phyloP scores from a whole-genome alignment of 2,797 vertebrate genomes.

The Parambassis ranga region DNA sequence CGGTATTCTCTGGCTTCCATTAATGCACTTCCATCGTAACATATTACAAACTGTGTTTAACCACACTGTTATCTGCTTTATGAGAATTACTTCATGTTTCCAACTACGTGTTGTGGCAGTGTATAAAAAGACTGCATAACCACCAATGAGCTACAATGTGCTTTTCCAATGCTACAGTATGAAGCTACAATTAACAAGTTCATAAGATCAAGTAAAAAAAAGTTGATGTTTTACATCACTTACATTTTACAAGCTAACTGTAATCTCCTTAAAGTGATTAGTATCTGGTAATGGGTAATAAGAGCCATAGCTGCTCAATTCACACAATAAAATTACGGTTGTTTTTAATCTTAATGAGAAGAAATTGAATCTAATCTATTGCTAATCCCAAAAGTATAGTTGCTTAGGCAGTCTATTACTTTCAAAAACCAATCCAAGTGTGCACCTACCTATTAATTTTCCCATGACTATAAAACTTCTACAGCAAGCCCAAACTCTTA shows the following conservation, averaged over 20 bases:
- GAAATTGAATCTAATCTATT: constrained; percentile 53
- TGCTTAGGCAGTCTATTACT: constrained; percentile 43
- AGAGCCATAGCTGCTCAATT: constrained; percentile 39
- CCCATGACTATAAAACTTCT: constrained; percentile 62
- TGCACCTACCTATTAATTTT: constrained; percentile 52
- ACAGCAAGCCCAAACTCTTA: constrained; percentile 40
- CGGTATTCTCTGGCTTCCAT: constrained; percentile 20
- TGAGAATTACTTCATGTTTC: constrained; percentile 23
- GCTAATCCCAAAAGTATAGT: constrained; percentile 50
- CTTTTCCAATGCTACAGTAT: not conserved
- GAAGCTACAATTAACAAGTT: not conserved
- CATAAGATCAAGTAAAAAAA: not conserved
- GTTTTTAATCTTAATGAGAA: constrained; percentile 49
- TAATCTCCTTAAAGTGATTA: not conserved
- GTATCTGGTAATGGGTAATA: constrained; percentile 36
- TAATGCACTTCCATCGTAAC: constrained; percentile 10
- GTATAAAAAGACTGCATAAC: not conserved
- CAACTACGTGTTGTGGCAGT: not conserved
- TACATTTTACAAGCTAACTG: not conserved
- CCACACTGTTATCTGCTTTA: constrained; percentile 22
- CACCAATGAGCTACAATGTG: not conserved
- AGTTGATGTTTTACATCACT: not conserved
- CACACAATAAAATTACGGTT: constrained; percentile 33
- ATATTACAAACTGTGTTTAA: constrained; percentile 17
- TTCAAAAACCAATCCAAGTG: constrained; percentile 39